Percentiles rank a stretch among this genome's conserved stretches.
Conservation (phyloP, 1,140 invertebrate genomes). For the Asbolus verrucosus region DNA sequence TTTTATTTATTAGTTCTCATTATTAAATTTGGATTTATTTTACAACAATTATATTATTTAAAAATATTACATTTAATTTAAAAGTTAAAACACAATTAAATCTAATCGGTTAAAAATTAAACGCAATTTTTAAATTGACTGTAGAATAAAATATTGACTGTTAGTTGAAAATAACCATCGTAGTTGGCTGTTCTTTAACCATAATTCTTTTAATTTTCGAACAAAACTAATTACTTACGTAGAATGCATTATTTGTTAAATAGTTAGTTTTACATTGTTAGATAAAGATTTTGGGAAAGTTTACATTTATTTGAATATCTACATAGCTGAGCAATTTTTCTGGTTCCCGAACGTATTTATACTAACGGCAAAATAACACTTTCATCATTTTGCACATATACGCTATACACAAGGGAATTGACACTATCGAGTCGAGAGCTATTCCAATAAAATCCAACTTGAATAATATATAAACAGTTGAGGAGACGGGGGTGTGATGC, state of each 20-base stretch:
- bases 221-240: too few species aligned
- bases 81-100: too few species aligned
- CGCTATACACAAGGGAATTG: constrained; percentile 56
- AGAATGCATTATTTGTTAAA: too few species aligned
- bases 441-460: constrained; percentile 62
- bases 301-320: constrained; percentile 49
- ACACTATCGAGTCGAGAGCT: constrained; percentile 58
- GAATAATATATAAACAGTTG: constrained; percentile 52
- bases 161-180: too few species aligned
- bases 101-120: too few species aligned
- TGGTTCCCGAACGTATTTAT: constrained; percentile 61
- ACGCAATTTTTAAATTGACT: too few species aligned
- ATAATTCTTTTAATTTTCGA: too few species aligned
- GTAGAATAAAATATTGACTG: too few species aligned
- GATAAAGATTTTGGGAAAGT: constrained; percentile 18
- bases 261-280: constrained; percentile 1
- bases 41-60: too few species aligned
- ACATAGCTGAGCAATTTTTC: constrained; percentile 61
- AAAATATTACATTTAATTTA: too few species aligned
- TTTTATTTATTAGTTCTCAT: constrained; percentile 51
- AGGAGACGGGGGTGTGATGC: constrained; percentile 58
- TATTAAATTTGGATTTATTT: constrained; percentile 9
- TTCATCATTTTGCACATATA: constrained; percentile 52
- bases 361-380: constrained; percentile 58
- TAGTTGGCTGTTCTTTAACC: too few species aligned